Evolutionary conservation across 30 jellyfish, hydroid and myxozoan genomes (phyloP), one percentile per base, ranked within the genome.

Genomic region (Turritopsis rubra): DNA sequence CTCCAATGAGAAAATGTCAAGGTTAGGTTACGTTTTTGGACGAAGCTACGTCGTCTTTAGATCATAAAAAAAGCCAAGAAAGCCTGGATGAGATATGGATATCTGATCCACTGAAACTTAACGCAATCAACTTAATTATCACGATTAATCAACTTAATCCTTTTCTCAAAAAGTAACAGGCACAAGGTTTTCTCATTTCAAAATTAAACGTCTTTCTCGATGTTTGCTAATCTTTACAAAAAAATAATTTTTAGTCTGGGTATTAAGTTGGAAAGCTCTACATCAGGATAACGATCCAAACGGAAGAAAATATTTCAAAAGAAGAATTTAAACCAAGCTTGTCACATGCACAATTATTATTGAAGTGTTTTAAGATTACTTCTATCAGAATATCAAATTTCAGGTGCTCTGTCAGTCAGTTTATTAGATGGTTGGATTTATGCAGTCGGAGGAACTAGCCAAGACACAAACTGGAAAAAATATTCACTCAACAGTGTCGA

Each of bases 361-460:
- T 13, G 9, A 41, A 13, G 60, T 41, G 13, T 13, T 41, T 41
- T 13, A 3, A 13, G 13, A 41, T 3, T 41, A 41, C 60, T 41
- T 41, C 60, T 13, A 41, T 41, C 60, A 41, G 60, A 5, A 41
- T 68, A 7, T 19, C 19, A 68, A 23, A 68, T 68, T 0, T 9
- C 30, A 68, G 77, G 77, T 23, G 77, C 77, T 23, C 0, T 68
- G 30, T 68, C 77, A n/a, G 77, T 27, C 8, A 27, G 28, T 17
- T 23, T 68, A 27, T 68, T 68, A 68, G 77, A 68, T 68, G 77
- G 77, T 23, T 68, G 77, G 77, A n/a, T 68, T 23, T 68, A 68
- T 27, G 77, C 77, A 23, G 30, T 68, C 19, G 77, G 77, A 23
- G 77, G 77, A 7, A n/a, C 77, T 68, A n/a, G 77, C 30, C 31